Conservation (phyloP, 2,888 invertebrate genomes). For the Salticus scenicus region DNA sequence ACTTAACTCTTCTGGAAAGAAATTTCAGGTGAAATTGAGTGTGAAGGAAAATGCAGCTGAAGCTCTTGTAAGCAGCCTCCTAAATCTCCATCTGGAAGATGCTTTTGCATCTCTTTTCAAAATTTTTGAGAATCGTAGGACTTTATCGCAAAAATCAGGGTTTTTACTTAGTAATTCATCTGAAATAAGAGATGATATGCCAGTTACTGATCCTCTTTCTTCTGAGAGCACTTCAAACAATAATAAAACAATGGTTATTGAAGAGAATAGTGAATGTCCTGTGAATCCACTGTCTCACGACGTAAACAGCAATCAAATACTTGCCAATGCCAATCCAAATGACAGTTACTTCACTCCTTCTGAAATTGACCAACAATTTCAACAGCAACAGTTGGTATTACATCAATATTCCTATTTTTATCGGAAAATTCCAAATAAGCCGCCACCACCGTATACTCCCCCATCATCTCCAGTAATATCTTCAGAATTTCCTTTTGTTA, state of each 20-base stretch:
- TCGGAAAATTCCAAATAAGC: slow-evolving; percentile 84
- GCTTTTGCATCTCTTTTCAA: slow-evolving; percentile 28
- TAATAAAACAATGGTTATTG: too few relatives aligned
- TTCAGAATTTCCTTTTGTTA: slow-evolving; percentile 7
- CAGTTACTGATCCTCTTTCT: too few relatives aligned
- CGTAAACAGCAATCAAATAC: slow-evolving; percentile 29
- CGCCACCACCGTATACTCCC: slow-evolving; percentile 85
- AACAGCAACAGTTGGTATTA: slow-evolving; percentile 77
- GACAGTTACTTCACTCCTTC: slow-evolving; percentile 75
- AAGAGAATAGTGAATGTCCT: background rate
- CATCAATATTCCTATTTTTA: slow-evolving; percentile 79
- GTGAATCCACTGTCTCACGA: background rate
- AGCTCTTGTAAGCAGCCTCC: slow-evolving; percentile 1
- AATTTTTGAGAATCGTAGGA: slow-evolving; percentile 14
- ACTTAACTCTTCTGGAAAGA: background rate
- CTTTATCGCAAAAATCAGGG: too few relatives aligned
- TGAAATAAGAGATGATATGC: too few relatives aligned
- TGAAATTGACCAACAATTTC: slow-evolving; percentile 79
- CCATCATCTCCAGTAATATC: slow-evolving; percentile 75
- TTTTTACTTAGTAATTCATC: too few relatives aligned
- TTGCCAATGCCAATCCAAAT: slow-evolving; percentile 72
- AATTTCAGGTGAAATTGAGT: background rate
- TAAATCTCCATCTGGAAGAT: slow-evolving; percentile 28
- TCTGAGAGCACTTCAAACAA: too few relatives aligned
- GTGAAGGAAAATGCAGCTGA: slow-evolving; percentile 3